Evolutionary conservation across 2,888 invertebrate genomes (phyloP).

Genomic region (Oligia strigilis): DNA sequence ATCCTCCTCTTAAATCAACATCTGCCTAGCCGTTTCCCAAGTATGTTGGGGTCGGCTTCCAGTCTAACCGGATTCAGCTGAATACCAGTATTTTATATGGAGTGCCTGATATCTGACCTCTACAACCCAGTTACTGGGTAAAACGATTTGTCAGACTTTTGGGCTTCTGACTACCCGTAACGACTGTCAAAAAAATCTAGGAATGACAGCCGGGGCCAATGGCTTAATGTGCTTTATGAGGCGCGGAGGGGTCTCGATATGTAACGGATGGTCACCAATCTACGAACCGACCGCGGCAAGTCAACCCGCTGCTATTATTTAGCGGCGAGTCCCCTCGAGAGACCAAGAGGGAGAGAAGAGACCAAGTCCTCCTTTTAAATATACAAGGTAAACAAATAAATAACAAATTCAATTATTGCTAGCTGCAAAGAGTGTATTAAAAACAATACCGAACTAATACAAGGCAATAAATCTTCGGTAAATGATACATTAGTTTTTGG

Average conservation of each 20-base stretch:
- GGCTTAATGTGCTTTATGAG: not conserved
- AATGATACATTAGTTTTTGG: conserved; percentile 29
- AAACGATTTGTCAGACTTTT: not conserved
- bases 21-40: not conserved
- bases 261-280: not conserved
- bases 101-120: not conserved
- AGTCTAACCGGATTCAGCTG: not conserved
- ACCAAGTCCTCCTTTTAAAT: not conserved
- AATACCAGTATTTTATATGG: not conserved
- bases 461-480: conserved; percentile 24
- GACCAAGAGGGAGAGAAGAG: too few species aligned
- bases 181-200: not conserved
- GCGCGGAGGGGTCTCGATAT: not conserved
- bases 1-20: not conserved
- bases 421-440: conserved; percentile 16
- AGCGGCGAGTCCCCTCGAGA: not conserved
- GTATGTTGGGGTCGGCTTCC: not conserved
- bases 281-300: not conserved
- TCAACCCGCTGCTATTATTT: not conserved
- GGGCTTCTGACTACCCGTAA: not conserved
- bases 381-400: not conserved
- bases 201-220: not conserved
- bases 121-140: not conserved
- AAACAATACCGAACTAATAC: conserved; percentile 12
- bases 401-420: not conserved